Base-by-base conservation (phyloP, 2,888 invertebrate species). In the Perdita meconis region DNA sequence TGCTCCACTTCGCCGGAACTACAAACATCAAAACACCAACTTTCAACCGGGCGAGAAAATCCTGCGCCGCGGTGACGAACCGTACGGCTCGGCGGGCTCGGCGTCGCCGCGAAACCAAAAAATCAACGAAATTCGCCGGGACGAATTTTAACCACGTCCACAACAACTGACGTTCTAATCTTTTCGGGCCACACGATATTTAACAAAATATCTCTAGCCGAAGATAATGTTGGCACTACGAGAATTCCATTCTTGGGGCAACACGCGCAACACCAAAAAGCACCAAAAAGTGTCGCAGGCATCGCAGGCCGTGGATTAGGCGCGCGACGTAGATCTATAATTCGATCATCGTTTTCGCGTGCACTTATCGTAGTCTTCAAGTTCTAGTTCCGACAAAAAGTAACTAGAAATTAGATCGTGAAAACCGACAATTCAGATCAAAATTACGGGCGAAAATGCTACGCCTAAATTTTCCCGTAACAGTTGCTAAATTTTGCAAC, bases 1-100 rank as follows among this genome's bases (percentile, higher is more conserved):
- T 89, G 83, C 84, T 85, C 80, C 76, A 83, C 80, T 87, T 80
- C 84, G 86, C 90, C 90, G 90, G 90, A 90, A 90, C 89, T 87
- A 86, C 86, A 76, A 80, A 75, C 82, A 84, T 90, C 90, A 89
- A 87, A 84, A 85, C 82, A 83, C 78, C 70, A 73, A 84, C 86
- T 78, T 77, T 77, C 60, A 61, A 78, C 59, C 47, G 16, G 19
- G 50, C 56, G 50, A 65, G 59, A 70, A 60, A 42, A 56, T 61
- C 65, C 60, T 38, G 38, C 64, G 30, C 34, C n/a, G 2, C 30
- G 12, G n/a, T n/a, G n/a, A n/a, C n/a, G n/a, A n/a, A n/a, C n/a
- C n/a, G n/a, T n/a, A n/a, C n/a, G n/a, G n/a, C n/a, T 47, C 36
- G 5, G 16, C 12, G 26, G 38, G 38, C 36, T 40, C 22, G 38